Evolutionary conservation across 2,797 vertebrate genomes (phyloP).

Genomic region (Cyclopterus lumpus): DNA sequence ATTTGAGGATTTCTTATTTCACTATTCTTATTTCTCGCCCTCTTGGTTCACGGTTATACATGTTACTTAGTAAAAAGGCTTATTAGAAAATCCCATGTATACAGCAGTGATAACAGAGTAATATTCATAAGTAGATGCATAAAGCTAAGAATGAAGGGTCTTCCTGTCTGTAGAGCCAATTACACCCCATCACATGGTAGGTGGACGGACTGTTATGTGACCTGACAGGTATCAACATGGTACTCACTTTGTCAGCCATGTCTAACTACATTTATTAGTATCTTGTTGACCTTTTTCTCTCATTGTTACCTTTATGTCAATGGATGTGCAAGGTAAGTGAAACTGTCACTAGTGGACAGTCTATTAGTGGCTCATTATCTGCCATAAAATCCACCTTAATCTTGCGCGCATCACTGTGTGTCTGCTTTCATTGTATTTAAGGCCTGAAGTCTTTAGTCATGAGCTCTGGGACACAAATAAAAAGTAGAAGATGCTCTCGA

Average conservation of each 20-base stretch:
- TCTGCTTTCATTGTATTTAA: conserved; percentile 64
- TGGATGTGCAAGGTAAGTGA: conserved; percentile 75
- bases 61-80: not conserved
- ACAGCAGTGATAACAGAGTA: not conserved
- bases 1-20: not conserved
- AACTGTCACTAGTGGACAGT: conserved; percentile 60
- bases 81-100: not conserved
- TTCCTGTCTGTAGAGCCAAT: conserved; percentile 34
- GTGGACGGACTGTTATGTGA: conserved; percentile 37
- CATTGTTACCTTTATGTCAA: conserved; percentile 61
- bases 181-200: conserved; percentile 46
- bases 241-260: conserved; percentile 65
- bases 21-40: no score
- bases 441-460: conserved; percentile 34
- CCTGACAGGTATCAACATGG: conserved; percentile 58
- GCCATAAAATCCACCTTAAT: conserved; percentile 45
- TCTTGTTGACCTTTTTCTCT: conserved; percentile 77
- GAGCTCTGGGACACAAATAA: conserved; percentile 42
- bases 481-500: conserved; percentile 44
- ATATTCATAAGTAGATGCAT: conserved; percentile 5
- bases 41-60: not conserved
- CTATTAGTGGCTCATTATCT: conserved; percentile 59
- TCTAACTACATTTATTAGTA: conserved; percentile 73
- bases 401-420: conserved; percentile 41
- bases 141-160: conserved; percentile 30